Evolutionary conservation across 2,888 invertebrate species (phyloP), one percentile per base, ranked within the genome.

Genomic region (Nemoura dubitans): DNA sequence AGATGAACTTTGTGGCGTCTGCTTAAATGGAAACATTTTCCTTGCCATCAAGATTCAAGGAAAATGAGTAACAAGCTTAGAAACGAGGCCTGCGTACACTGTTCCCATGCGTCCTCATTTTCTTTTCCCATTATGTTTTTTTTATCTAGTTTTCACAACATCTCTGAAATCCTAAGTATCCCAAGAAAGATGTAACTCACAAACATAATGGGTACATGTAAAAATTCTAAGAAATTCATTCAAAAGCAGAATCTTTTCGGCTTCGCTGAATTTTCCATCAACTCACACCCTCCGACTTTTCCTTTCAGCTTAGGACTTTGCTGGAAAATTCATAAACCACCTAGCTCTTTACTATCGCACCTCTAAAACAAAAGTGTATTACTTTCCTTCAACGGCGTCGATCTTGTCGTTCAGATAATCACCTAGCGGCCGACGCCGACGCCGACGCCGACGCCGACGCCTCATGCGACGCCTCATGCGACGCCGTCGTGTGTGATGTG

Each of bases 391-490:
- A 59, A 3, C 59, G 21, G 2, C 59, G 59, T 59, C 59, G 14
- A 10, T 59, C 59, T 59, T 59, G 59, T 59, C 59, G 59, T 59
- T 59, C 59, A 59, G 59, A 59, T 59, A 59, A 59, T 59, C 59
- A 59, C 59, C 59, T 1, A 59, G 59, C 21, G 59, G 59, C 21
- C 59, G 59, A 10, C 59, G 59, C 59, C 59, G 59, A 59, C 59
- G 59, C 59, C 21, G 59, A 59, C 59, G 59, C 59, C 59, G 59
- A 59, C 59, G 36, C 36, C 36, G 10, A 36, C 36, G 36, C 36
- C n/a, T n/a, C n/a, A n/a, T n/a, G n/a, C 36, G 36, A 36, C 36
- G 59, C 59, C 59, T 59, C 59, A 21, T 59, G 59, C 59, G 59
- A 59, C 59, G 59, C 59, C 59, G 16, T 21, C 59, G 59, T 21